Evolutionary conservation across 2,113 vertebrate genomes (phyloP), one percentile per base, ranked within the genome.

Genomic region (Elaphurus davidianus): DNA sequence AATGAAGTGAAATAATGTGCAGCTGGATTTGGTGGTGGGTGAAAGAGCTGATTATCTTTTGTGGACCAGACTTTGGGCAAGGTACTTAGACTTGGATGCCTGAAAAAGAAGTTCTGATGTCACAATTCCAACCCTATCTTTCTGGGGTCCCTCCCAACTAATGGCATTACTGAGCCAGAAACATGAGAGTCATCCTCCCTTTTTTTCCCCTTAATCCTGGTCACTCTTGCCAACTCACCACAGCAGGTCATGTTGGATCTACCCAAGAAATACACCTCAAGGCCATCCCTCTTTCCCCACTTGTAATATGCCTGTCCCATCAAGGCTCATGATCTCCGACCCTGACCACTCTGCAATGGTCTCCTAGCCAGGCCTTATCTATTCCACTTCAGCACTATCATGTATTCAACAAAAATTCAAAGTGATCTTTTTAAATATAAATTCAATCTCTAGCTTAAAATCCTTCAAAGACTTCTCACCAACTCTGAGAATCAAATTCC

Each of bases 401-500:
- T n/a, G 82, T 81, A 94, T 28, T 87, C 33, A 67, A 71, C 14
- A 90, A 83, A 94, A 86, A 55, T 45, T 67, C 28, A 90, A 88
- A 96, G 23, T n/a, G 59, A 81, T 57, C 33, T 87, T 97, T 90
- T 33, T 43, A 93, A 71, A 71, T 23, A 87, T 23, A 94, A 33
- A 94, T n/a, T 45, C 23, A 86, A 94, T 54, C 19, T 88, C 74
- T 21, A 87, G 25, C n/a, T 87, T 91, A 94, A 96, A 94, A 87
- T 57, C 71, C 40, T 92, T 96, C 81, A 94, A 1, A 76, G 59
- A 83, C 40, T 92, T 95, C 54, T 71, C 60, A 87, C 57, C 55
- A 92, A 92, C 13, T 88, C 40, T 90, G 52, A 89, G 27, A 82
- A 92, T 71, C 64, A 86, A 96, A 97, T 81, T 74, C 64, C 84